Conservation (phyloP, 2,797 vertebrate species). For the Megaceryle alcyon region DNA sequence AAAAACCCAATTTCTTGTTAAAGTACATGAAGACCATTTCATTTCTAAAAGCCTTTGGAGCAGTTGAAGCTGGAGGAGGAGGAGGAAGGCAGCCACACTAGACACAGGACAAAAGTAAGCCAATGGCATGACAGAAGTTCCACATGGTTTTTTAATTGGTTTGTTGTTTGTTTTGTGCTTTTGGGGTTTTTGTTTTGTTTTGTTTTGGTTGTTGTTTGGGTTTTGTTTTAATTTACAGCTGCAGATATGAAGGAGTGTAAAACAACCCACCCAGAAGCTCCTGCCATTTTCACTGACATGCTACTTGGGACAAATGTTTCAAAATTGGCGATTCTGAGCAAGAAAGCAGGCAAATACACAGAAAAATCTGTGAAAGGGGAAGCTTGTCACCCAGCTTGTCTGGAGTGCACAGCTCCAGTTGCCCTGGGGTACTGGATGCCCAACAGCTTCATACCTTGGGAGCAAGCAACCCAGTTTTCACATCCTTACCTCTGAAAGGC, state of each 20-base stretch:
- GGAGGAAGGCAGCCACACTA: background rate
- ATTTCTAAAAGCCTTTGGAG: background rate
- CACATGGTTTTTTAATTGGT: too few relatives aligned
- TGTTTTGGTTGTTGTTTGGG: background rate
- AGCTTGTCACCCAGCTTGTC: background rate
- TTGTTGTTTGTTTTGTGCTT: too few relatives aligned
- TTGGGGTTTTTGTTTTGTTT: background rate
- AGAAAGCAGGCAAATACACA: background rate
- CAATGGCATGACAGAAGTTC: accelerated
- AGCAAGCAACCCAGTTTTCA: background rate
- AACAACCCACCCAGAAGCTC: too few relatives aligned
- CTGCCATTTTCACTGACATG: background rate
- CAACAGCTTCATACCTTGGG: too few relatives aligned
- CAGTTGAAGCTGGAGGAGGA: background rate
- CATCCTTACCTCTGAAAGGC: background rate
- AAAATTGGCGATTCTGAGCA: background rate
- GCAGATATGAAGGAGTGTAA: background rate
- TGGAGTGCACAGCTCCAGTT: background rate
- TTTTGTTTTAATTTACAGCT: background rate
- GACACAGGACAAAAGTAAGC: background rate
- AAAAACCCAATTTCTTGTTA: background rate
- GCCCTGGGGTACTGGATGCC: too few relatives aligned
- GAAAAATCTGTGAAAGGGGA: background rate
- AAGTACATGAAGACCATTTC: background rate
- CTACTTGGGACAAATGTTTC: background rate